Evolutionary conservation across 1,140 invertebrate genomes (phyloP).

Genomic region (Drosophila seguyi): DNA sequence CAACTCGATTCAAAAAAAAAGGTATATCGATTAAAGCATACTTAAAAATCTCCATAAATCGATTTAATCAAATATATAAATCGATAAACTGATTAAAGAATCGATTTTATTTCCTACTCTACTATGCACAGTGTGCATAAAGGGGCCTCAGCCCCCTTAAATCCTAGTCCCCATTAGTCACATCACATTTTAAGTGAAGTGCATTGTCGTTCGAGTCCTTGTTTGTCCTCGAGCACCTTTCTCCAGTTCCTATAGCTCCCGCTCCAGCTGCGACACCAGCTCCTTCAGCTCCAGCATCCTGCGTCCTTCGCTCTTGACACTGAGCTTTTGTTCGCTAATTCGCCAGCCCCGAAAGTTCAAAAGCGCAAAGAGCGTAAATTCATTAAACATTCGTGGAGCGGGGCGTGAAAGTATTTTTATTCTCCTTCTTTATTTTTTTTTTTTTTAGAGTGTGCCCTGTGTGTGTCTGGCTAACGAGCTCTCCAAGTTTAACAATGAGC

Average conservation of each 20-base stretch:
- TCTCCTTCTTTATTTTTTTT: neutral
- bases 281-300: conserved; percentile 2
- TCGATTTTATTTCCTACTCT: no score
- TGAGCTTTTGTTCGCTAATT: conserved; percentile 27
- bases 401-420: conserved; percentile 77
- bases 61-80: no score
- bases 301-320: conserved; percentile 21
- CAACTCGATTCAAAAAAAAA: no score
- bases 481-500: conserved; percentile 78
- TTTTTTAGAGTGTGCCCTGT: conserved; percentile 20
- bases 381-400: conserved; percentile 64
- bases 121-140: neutral
- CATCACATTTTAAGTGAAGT: conserved; percentile 13
- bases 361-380: conserved; percentile 78
- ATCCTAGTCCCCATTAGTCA: neutral
- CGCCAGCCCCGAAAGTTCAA: conserved; percentile 58
- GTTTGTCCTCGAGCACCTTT: conserved; percentile 15
- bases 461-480: conserved; percentile 73
- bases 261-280: conserved; percentile 11
- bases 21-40: no score
- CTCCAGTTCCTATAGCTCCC: neutral
- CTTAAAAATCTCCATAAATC: no score
- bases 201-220: conserved; percentile 26
- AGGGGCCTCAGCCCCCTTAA: no score
- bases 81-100: no score